Base-by-base conservation (phyloP, 1,140 invertebrate genomes). In the Euwallacea fornicatus region DNA sequence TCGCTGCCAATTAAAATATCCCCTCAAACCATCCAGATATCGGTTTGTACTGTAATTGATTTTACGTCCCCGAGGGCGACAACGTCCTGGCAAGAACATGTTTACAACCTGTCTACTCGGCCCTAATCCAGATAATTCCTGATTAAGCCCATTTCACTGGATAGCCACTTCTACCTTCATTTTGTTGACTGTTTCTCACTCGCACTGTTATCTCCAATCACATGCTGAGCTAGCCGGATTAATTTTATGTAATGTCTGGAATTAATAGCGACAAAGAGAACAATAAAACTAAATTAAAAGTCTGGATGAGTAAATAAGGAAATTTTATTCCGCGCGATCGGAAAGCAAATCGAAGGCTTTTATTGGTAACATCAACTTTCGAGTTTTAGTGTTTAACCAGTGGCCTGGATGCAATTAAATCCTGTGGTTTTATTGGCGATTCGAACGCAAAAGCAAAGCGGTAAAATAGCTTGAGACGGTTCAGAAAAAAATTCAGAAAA, bases 111-210 rank as follows among this genome's bases (percentile, higher is more conserved):
- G 55, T 33, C 55, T 58, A 10, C 21, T 7, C 10, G 55, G 13
- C 55, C 55, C 61, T 64, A 50, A 64, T 64, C 44, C 44, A 11
- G 16, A 64, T 64, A 64, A 64, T 64, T 42, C 44, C 61, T 64
- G 61, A 64, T 64, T 64, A 33, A 64, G 47, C n/a, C 61, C n/a
- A 64, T 47, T 64, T 64, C 33, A 47, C 61, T 64, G 61, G 61
- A 64, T 64, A 43, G 42, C 58, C 41, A 60, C 58, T 60, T 60
- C 13, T 43, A 64, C 61, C 61, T 64, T 11, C 61, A 47, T 50
- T 42, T 61, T 50, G 46, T 50, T 50, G 13, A 50, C 13, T 16
- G 59, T 43, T 43, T 21, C 59, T n/a, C 8, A 61, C 42, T 41
- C 42, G 33, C 59, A 43, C 42, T 43, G 33, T 42, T 11, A 43